Evolutionary conservation across 2,888 invertebrate species (phyloP), one percentile per base, ranked within the genome.

Genomic region (Megastigmus dorsalis): DNA sequence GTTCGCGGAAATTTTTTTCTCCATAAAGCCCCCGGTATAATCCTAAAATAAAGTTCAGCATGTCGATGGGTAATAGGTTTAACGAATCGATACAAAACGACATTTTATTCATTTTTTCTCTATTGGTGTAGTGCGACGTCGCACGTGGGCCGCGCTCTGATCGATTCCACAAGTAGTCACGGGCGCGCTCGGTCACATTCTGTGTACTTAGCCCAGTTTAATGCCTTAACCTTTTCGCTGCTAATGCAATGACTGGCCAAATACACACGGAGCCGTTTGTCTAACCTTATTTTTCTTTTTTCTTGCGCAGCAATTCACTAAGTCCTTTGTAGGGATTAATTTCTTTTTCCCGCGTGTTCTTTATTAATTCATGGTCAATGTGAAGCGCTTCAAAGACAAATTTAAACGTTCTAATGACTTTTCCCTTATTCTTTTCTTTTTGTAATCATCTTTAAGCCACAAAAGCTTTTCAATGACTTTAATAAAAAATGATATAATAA

Each of bases 11-110:
- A 66, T 55, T 55, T 66, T 45, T 50, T 66, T n/a, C 30, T 54
- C 30, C 43, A 36, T 41, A 26, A 52, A 26, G n/a, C 15, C 50
- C 3, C 10, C 26, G 10, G 33, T 57, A 33, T 18, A 15, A 45
- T 20, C 13, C 28, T 30, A 10, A 10, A 30, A 7, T 9, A 18
- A 15, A 36, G 52, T 13, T 9, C 36, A 26, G 28, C 15, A 45
- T 3, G 26, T 48, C 6, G n/a, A n/a, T n/a, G n/a, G n/a, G n/a
- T n/a, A n/a, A n/a, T n/a, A n/a, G n/a, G n/a, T n/a, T n/a, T 57
- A 33, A 57, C 57, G 57, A 67, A 67, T 67, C 66, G 66, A 66
- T 43, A 30, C n/a, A 33, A 57, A 57, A 10, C 45, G 45, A 67
- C 33, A 57, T 55, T 66, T 23, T 20, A 65, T 65, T 65, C 26